These are phyloP conservation scores for Lepidostoma basale DNA, from an alignment of 1,140 invertebrate genomes.

Conservation along the genomic window DNA sequence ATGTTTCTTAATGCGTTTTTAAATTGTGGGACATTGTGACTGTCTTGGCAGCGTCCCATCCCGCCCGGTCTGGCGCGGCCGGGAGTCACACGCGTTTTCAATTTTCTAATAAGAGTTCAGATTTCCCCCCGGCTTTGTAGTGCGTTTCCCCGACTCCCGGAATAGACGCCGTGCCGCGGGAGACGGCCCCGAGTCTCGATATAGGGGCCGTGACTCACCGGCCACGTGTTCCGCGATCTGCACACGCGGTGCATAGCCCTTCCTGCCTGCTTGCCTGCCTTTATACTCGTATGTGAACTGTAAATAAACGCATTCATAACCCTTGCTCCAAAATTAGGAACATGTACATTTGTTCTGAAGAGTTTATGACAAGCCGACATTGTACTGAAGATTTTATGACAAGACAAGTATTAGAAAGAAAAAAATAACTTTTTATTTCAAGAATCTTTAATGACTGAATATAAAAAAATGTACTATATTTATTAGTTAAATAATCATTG, in stretches of 20 bases:
- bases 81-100: not conserved
- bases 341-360: too few species aligned
- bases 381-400: too few species aligned
- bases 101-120: not conserved
- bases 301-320: too few species aligned
- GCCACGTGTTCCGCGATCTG: conserved; percentile 21
- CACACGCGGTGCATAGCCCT: conserved; percentile 6
- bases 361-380: too few species aligned
- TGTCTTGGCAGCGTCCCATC: not conserved
- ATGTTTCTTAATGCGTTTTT: conserved; percentile 14
- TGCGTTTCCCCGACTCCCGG: conserved; percentile 1
- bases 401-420: too few species aligned
- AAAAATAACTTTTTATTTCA: too few species aligned
- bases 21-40: not conserved
- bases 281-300: too few species aligned
- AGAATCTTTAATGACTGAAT: too few species aligned
- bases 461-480: too few species aligned
- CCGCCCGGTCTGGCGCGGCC: not conserved
- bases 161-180: conserved; percentile 14
- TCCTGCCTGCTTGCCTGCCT: too few species aligned
- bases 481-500: too few species aligned
- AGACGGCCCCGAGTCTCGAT: not conserved
- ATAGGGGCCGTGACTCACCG: not conserved
- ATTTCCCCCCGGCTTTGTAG: not conserved
- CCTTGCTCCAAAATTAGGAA: too few species aligned